Conservation (phyloP, 2,888 invertebrate genomes). For the Spodoptera exigua region DNA sequence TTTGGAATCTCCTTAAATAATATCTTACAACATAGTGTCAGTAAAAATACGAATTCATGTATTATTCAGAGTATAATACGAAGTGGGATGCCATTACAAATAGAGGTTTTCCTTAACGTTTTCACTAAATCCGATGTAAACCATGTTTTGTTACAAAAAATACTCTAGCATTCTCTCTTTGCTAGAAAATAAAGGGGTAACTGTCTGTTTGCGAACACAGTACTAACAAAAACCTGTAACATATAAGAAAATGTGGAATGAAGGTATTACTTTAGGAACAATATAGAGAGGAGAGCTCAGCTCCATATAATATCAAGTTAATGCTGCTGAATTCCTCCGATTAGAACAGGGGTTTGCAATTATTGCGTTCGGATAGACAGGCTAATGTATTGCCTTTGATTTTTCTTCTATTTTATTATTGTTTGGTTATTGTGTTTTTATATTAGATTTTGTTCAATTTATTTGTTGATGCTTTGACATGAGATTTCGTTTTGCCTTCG, state of each 20-base stretch:
- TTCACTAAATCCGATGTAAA: slow-evolving; percentile 21
- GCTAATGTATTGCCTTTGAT: slow-evolving; percentile 8
- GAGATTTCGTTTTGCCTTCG: too few species aligned
- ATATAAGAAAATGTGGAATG: slow-evolving; percentile 46
- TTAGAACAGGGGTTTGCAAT: slow-evolving; percentile 46
- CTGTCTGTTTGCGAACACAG: slow-evolving; percentile 41
- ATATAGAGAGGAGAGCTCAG: slow-evolving; percentile 31
- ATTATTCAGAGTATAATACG: not conserved
- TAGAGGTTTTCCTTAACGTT: slow-evolving; percentile 8
- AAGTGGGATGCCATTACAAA: not conserved
- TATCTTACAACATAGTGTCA: too few species aligned
- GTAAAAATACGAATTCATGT: too few species aligned
- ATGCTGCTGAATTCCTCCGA: slow-evolving; percentile 45
- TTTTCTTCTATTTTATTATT: slow-evolving; percentile 9
- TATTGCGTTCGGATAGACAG: slow-evolving; percentile 33
- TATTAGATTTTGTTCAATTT: not conserved
- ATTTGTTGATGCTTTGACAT: too few species aligned
- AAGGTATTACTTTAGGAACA: slow-evolving; percentile 46
- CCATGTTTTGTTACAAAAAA: slow-evolving; percentile 30
- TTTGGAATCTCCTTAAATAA: not conserved
- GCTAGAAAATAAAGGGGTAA: slow-evolving; percentile 44
- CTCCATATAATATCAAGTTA: slow-evolving; percentile 45
- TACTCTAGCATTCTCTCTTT: slow-evolving; percentile 28
- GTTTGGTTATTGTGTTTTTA: slow-evolving; percentile 2
- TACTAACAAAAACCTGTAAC: slow-evolving; percentile 41